Conservation (phyloP, 1,140 invertebrate genomes). For the Drosophila ambigua region DNA sequence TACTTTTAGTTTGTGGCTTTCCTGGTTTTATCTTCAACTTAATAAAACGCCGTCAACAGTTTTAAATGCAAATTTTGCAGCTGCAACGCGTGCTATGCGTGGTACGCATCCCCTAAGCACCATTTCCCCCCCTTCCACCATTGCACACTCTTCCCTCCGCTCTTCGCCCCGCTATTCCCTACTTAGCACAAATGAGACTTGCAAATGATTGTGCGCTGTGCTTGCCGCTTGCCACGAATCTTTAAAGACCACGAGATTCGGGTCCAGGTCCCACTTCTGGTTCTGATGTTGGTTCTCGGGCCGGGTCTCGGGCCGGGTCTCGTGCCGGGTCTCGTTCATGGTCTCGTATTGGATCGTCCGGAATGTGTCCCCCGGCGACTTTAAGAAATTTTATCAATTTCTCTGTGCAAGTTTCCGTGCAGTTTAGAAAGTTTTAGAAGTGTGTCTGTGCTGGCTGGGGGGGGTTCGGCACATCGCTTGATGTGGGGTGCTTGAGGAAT, state of each 20-base stretch:
- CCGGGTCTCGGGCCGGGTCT: neutral
- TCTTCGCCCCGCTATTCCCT: constrained; percentile 7
- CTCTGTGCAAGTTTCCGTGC: constrained; percentile 55
- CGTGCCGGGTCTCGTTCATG: too few species aligned
- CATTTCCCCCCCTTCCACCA: neutral
- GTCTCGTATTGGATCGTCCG: constrained; percentile 27
- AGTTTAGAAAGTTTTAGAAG: constrained; percentile 59
- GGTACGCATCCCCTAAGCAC: constrained; percentile 12
- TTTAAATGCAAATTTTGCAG: constrained; percentile 80
- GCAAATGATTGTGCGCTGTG: constrained; percentile 74
- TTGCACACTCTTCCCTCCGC: neutral
- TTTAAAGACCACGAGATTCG: constrained; percentile 43
- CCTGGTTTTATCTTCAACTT: constrained; percentile 81
- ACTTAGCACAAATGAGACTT: constrained; percentile 73
- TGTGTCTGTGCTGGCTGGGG: constrained; percentile 21
- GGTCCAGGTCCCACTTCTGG: neutral
- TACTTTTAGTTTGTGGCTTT: constrained; percentile 82
- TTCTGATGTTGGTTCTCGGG: too few species aligned
- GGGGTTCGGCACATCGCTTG: neutral
- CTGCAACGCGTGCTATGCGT: constrained; percentile 51
- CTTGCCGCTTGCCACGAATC: constrained; percentile 51
- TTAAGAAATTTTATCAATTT: constrained; percentile 80
- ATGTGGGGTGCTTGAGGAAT: constrained; percentile 18
- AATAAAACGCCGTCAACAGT: constrained; percentile 81
- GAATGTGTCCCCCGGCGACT: constrained; percentile 58